Evolutionary conservation across 2,888 invertebrate genomes (phyloP), one percentile per base, ranked within the genome.

Genomic region (Acrobasis suavella): DNA sequence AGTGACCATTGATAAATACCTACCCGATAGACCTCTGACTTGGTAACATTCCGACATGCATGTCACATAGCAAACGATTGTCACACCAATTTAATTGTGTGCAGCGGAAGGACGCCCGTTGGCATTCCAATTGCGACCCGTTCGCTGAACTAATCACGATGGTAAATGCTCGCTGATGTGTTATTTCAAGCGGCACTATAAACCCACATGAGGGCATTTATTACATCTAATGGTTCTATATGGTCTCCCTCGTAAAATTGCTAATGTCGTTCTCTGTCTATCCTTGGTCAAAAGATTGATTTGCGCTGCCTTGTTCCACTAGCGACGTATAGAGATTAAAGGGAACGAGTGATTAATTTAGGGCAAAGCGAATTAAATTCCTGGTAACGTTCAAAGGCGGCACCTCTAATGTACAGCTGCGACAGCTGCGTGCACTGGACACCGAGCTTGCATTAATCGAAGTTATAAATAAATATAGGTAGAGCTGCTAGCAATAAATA

Each of bases 171-270:
- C 58, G 54, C 63, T 50, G 55, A 62, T 60, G 65, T 73, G 69
- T 76, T 82, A 82, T 77, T 72, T 81, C 75, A 79, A 76, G 72
- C 73, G 74, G 73, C 72, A 70, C 73, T 80, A 73, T 81, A 78
- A 82, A 85, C 71, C 75, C 76, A 79, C 79, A 77, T 72, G 77
- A 72, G 68, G 78, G 72, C 82, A 77, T 85, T 85, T 85, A 86
- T 84, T 80, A 77, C 81, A 71, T 73, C 76, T 85, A 85, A 86
- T 85, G 76, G 76, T 81, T 83, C 84, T 85, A 83, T 84, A 84
- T 77, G 69, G 75, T 71, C 77, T 72, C 70, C 68, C 72, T 82
- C 80, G 74, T 84, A 82, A 86, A 85, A 78, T 81, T 72, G 77
- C 75, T 75, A 76, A 75, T 81, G 79, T 82, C 76, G 70, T 70